Conservation (phyloP, 2,888 invertebrate species). For the Dermolepida albohirtum region DNA sequence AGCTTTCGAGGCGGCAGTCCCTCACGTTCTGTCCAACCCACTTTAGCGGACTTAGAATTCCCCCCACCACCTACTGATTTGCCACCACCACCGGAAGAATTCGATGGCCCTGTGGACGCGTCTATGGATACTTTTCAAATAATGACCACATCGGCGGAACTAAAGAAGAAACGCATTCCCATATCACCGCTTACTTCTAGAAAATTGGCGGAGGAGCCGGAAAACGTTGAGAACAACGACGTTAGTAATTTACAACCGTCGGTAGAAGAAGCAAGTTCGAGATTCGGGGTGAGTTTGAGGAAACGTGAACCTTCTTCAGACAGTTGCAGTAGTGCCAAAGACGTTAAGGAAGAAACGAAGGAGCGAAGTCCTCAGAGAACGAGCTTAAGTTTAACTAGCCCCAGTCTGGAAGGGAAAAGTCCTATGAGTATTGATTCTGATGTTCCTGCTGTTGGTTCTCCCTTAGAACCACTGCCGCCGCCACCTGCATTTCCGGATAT, state of each 20-base stretch:
- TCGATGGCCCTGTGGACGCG: conserved; percentile 61
- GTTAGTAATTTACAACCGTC: conserved; percentile 75
- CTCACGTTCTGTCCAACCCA: conserved; percentile 77
- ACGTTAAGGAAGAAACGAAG: conserved; percentile 62
- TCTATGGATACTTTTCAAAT: conserved; percentile 53
- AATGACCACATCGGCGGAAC: conserved; percentile 59
- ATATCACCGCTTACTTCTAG: conserved; percentile 60
- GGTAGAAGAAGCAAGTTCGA: conserved; percentile 78
- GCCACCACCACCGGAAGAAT: conserved; percentile 82
- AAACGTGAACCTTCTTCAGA: conserved; percentile 74
- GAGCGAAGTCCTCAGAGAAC: conserved; percentile 61
- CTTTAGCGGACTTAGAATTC: conserved; percentile 86
- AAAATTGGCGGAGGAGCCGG: conserved; percentile 59
- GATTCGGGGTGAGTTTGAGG: conserved; percentile 77
- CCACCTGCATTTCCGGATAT: conserved; percentile 60
- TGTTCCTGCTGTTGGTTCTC: conserved; percentile 67
- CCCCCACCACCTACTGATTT: conserved; percentile 86
- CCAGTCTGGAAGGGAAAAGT: conserved; percentile 62
- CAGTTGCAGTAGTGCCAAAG: conserved; percentile 69
- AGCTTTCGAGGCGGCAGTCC: conserved; percentile 75
- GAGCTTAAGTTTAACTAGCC: conserved; percentile 62
- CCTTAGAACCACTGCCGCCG: conserved; percentile 64
- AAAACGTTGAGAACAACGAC: conserved; percentile 63
- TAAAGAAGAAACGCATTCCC: conserved; percentile 56
- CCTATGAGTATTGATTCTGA: conserved; percentile 64